Evolutionary conservation across 2,113 vertebrate genomes (phyloP), one percentile per base, ranked within the genome.

Genomic region (Triplophysa tibetana): DNA sequence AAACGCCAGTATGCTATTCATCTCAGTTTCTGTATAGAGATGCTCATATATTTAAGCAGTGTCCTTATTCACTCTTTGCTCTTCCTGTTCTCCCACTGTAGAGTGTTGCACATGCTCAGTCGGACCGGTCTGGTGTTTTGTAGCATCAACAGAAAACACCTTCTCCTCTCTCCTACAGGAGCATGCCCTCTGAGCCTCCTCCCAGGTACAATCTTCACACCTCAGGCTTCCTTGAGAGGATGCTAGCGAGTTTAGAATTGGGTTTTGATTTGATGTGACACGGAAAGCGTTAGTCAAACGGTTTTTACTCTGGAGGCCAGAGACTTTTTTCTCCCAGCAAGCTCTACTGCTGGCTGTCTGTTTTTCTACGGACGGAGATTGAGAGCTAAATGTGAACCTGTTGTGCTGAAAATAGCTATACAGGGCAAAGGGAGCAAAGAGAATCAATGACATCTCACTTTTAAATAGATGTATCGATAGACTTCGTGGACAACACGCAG

Each of bases 161-260:
- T 78, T 79, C 80, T 85, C 84, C 62, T 72, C 50, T 88, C 58
- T 67, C 85, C 84, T 89, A 87, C 72, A 89, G 90, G 91, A 96
- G 86, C 87, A 98, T 98, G 96, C 96, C 96, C 69, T 96, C 96
- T 86, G 96, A 97, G 92, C 93, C 92, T 86, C 92, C 93, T 90
- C 91, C 95, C 89, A 96, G 96, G 95, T 98, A 94, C 52, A 82
- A 75, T 75, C 86, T 94, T 94, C 94, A 84, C 94, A 94, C 90
- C 93, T 94, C 88, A 93, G 93, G 87, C 91, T 95, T 79, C 86
- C 82, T 83, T 21, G 13, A 64, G 43, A 78, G 33, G 19, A 58
- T 17, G 75, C 67, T 38, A 38, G 33, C 45, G 29, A 50, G 13
- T 11, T 70, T 79, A 26, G 24, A 48, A 48, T 43, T 26, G n/a